phyloP scores from a whole-genome alignment of 92 coral and sea anemone species.

The Actinostola sp. region DNA sequence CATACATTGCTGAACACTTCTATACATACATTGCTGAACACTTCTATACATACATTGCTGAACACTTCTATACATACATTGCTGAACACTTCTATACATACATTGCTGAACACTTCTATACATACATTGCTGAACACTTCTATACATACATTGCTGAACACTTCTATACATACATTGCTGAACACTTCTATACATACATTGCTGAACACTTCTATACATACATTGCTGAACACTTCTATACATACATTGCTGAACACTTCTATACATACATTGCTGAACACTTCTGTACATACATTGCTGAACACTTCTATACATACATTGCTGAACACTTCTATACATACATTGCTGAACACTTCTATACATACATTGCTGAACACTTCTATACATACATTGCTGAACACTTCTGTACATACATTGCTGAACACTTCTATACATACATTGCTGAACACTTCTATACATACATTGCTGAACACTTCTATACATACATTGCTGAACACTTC shows the following conservation, averaged over 20 bases:
- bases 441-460: too few species aligned
- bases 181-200: background rate
- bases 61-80: background rate
- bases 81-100: background rate
- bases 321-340: too few species aligned
- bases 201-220: too few species aligned
- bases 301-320: background rate
- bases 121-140: constrained; percentile 4
- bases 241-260: background rate
- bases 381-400: background rate
- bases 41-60: background rate
- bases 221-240: constrained; percentile 5
- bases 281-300: too few species aligned
- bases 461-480: constrained; percentile 5
- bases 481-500: background rate
- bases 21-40: constrained; percentile 6
- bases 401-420: too few species aligned
- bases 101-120: too few species aligned
- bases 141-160: background rate
- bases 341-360: constrained; percentile 5
- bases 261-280: background rate
- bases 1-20: background rate
- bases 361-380: background rate
- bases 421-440: background rate
- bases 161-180: background rate